phyloP scores from a whole-genome alignment of 1,140 invertebrate species.

The Drosophila nannoptera region DNA sequence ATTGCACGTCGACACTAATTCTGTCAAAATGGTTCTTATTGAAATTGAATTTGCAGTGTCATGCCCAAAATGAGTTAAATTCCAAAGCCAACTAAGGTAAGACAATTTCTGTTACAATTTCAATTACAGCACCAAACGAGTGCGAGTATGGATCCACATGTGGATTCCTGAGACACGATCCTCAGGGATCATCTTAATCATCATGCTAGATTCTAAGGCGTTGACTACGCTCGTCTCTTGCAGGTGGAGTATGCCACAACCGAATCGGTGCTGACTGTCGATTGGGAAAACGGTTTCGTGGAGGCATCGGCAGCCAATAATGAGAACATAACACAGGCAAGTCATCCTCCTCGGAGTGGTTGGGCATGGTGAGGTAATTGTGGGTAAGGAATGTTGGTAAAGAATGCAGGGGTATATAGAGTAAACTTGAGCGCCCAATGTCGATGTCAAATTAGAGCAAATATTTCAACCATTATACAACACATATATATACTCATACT shows the following conservation, averaged over 20 bases:
- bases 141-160: too few species aligned
- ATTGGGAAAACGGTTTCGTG: conserved; percentile 95
- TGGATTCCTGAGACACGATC: too few species aligned
- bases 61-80: conserved; percentile 1
- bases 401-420: too few species aligned
- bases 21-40: background rate
- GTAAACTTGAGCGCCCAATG: conserved; percentile 93
- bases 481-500: conserved; percentile 11
- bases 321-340: conserved; percentile 86
- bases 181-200: background rate
- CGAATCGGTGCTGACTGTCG: conserved; percentile 89
- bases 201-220: background rate
- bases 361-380: background rate
- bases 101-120: background rate
- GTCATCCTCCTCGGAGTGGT: background rate
- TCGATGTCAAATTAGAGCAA: too few species aligned
- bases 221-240: conserved; percentile 29
- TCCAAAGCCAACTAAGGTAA: background rate
- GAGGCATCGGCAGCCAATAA: conserved; percentile 93
- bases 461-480: background rate
- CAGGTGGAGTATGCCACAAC: conserved; percentile 89
- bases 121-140: background rate
- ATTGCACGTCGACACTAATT: background rate
- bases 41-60: conserved; percentile 5
- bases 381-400: too few species aligned